Base-by-base conservation (phyloP, 2,797 vertebrate species). In the Cryptoprocta ferox region DNA sequence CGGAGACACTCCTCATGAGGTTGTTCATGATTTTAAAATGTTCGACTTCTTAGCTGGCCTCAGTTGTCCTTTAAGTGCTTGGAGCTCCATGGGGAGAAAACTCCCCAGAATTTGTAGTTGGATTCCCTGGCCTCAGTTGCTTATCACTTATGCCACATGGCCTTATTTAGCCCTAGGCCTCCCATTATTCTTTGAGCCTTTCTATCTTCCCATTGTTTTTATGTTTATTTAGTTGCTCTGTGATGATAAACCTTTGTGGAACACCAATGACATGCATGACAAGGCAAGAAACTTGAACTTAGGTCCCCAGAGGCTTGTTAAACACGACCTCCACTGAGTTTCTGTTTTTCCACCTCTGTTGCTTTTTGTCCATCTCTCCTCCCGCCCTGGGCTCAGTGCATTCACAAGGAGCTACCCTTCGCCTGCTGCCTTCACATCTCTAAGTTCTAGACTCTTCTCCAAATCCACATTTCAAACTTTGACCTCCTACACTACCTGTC, bases 121-220 rank as follows among this genome's bases (percentile, higher is more conserved):
- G 56, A 13, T 32, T 85, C 53, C 94, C 63, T 95, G 93, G 82
- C 91, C 95, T 97, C 93, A 91, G 19, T 76, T 93, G 94, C 95
- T 97, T 96, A 30, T 66, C 42, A 79, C 81, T 89, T 50, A 45
- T 61, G 59, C 61, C 15, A 0, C 0, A 7, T 2, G 53, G 42
- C 84, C 79, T 79, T 75, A 21, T 56, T 82, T 76, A 59, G 14
- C 24, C 35, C 28, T 42, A 0, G 0, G 7, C n/a, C 37, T 83
- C 53, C 61, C n/a, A 14, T 37, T n/a, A 37, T 84, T 53, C 66
- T 37, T 18, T 13, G n/a, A 32, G 50, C 3, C 35, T 71, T 37
- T 61, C 9, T 53, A 3, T 48, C 21, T 53, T 85, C 7, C 0
- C 28, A 3, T 50, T 32, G 35, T 39, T 82, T 85, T 94, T 30